Evolutionary conservation across 2,888 invertebrate genomes (phyloP), one percentile per base, ranked within the genome.

Genomic region (Poecilobothrus nobilitatus): DNA sequence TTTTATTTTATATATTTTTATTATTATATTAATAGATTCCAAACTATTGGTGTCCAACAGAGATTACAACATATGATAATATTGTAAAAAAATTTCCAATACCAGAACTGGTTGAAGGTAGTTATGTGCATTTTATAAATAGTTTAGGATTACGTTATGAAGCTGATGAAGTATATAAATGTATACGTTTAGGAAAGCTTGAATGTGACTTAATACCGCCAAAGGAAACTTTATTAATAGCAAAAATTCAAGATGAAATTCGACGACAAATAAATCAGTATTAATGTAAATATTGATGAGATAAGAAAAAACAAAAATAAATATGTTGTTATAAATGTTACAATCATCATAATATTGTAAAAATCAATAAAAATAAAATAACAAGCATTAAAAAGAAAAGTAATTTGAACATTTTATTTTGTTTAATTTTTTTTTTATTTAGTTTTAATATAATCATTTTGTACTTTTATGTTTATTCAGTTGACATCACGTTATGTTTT

Each of bases 81-180:
- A n/a, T 2, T 53, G 53, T 53, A 6, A 12, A 53, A 53, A 9
- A 53, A 53, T 53, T 53, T 53, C 53, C 53, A 18, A 53, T 53
- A 4, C 53, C 53, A 12, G 53, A 53, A 53, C 53, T 53, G 6
- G 18, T 18, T 53, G 53, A 53, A 53, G 53, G 53, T 18, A 53
- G 15, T 53, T 53, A 12, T 18, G 53, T 86, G 74, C 88, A 89
- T 78, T 89, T 87, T 76, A 80, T 82, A 71, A 91, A 91, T 76
- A 89, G 90, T 73, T 86, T 86, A 6, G 91, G 91, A 1, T 83
- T 92, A 44, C 83, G 85, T 71, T 92, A 90, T 77, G 87, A 92
- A 81, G 91, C 91, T 65, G 86, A 86, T 73, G 90, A 91, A 80
- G 91, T 88, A 67, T 85, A 88, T 73, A 83, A 86, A 68, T 91